Percentiles rank a stretch among this genome's conserved stretches.
These are phyloP conservation scores for Dasysyrphus albostriatus DNA, from an alignment of 2,888 invertebrate species.

Conservation along the genomic window DNA sequence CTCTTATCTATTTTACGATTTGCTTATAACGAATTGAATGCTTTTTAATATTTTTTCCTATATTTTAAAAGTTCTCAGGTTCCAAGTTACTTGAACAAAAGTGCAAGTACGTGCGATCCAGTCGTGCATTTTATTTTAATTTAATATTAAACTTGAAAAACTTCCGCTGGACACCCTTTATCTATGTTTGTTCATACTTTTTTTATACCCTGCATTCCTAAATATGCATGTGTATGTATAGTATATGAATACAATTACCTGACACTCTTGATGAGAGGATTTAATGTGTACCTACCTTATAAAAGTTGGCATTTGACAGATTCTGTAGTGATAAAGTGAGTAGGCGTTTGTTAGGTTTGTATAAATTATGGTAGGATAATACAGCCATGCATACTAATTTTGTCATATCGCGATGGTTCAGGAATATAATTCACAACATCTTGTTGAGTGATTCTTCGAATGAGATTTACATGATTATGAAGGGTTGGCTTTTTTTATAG, in stretches of 20 bases:
- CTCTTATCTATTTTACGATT: no score
- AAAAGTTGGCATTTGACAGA: background rate
- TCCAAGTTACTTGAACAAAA: no score
- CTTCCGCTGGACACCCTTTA: no score
- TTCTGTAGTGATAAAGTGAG: background rate
- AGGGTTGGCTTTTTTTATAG: background rate
- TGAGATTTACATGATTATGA: constrained; percentile 1
- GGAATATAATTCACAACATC: constrained; percentile 5
- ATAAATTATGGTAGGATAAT: background rate
- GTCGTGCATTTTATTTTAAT: no score
- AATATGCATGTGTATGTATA: no score
- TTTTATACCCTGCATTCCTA: no score
- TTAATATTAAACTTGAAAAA: no score
- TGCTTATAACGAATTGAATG: no score
- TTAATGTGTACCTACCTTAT: background rate
- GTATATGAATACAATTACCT: background rate
- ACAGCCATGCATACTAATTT: constrained; percentile 5
- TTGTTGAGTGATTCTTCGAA: background rate
- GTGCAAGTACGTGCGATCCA: no score
- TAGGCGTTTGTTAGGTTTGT: background rate
- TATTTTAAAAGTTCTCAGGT: no score
- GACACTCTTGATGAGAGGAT: background rate
- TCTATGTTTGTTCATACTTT: no score
- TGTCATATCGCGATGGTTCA: background rate
- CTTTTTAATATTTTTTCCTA: no score